These are phyloP conservation scores for Esox niger DNA, from an alignment of 2,113 vertebrate genomes.

Conservation along the genomic window DNA sequence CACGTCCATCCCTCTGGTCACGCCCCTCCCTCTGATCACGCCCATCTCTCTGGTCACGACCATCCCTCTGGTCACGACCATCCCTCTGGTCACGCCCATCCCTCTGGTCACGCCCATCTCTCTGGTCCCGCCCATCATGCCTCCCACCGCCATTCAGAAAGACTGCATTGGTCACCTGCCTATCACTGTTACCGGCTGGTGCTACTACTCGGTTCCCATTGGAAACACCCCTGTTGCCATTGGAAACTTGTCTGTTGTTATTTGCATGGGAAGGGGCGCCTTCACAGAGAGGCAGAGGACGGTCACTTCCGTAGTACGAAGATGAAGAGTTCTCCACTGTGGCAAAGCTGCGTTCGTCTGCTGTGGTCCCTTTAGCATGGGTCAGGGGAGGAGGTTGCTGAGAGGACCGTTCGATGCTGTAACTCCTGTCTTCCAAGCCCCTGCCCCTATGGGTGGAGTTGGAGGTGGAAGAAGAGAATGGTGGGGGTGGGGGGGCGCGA, in stretches of 20 bases:
- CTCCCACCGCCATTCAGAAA: slow-evolving; percentile 41
- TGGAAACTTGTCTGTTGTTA: slow-evolving; percentile 56
- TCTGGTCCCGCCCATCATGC: slow-evolving; percentile 34
- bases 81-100: slow-evolving; percentile 27
- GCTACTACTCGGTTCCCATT: slow-evolving; percentile 8
- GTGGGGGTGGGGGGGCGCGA: slow-evolving; percentile 24
- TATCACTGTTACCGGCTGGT: slow-evolving; percentile 53
- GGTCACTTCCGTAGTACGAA: slow-evolving; percentile 20
- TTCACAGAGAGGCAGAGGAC: neutral
- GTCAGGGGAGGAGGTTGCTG: slow-evolving; percentile 16
- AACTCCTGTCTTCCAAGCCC: slow-evolving; percentile 38
- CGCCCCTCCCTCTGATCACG: slow-evolving; percentile 39
- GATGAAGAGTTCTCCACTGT: slow-evolving; percentile 9
- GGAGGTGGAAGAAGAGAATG: slow-evolving; percentile 24
- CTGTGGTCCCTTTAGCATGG: slow-evolving; percentile 36
- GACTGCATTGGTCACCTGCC: slow-evolving; percentile 73
- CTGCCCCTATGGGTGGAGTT: neutral
- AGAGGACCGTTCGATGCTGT: slow-evolving; percentile 53
- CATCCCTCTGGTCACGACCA: slow-evolving; percentile 18
- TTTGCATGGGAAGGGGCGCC: slow-evolving; percentile 60
- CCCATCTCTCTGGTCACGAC: slow-evolving; percentile 29
- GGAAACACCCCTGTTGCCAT: neutral
- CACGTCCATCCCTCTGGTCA: slow-evolving; percentile 43
- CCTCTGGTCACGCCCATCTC: slow-evolving; percentile 30
- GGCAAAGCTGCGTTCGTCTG: slow-evolving; percentile 36